Evolutionary conservation across 1,140 invertebrate genomes (phyloP), one percentile per base, ranked within the genome.

Genomic region (Danaus melanippus): DNA sequence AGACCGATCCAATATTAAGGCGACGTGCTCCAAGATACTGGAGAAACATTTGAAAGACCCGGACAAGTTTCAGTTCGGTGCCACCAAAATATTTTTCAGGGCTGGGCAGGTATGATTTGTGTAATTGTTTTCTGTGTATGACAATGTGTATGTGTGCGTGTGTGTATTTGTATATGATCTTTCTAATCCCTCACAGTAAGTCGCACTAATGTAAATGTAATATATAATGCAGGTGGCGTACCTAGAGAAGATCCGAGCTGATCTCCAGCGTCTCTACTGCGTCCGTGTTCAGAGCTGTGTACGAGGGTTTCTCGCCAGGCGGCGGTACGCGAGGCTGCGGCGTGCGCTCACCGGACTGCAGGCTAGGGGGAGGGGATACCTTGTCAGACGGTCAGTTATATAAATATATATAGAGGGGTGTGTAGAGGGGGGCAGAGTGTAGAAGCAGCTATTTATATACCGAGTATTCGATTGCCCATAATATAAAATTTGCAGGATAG

Each of bases 11-110:
- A 92, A 97, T 79, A 88, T 94, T 53, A 92, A 91, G 59, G 89
- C 90, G 48, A 97, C 96, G 0, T 97, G 95, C 79, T 89, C 92
- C 39, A 92, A 90, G 46, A 97, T 98, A 58, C 86, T 98, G 0
- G 76, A 84, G 0, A 90, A 92, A 85, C 96, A 90, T 77, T 92
- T 93, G 2, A 90, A 94, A 84, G 94, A 97, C 69, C 89, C 92
- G 9, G 97, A 98, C 73, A 97, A 97, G 70, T 99, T 96, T 81
- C 95, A 98, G 66, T 98, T 99, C 80, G 98, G 98, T 11, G 96
- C 96, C 71, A 97, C 95, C 0, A 99, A 99, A 83, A 98, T 99
- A 54, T 98, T 99, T 73, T 99, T 99, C 84, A 90, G 98, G 9
- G 97, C 98, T 42, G 98, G 98, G 1, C 98, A 99, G 88, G 87